Conservation (phyloP, 2,113 vertebrate species). For the Otis tarda region DNA sequence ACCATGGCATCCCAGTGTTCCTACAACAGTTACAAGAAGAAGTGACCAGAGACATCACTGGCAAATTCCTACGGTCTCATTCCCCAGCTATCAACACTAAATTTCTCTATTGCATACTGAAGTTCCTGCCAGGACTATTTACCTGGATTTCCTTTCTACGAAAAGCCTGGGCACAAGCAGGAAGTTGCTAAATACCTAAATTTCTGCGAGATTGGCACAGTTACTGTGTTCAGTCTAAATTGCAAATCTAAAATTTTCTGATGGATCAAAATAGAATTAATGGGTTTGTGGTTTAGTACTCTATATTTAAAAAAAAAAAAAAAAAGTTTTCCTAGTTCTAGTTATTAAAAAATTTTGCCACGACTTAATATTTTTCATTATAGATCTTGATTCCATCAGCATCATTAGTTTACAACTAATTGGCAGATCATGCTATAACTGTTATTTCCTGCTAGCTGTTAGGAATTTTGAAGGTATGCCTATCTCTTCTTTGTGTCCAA, state of each 20-base stretch:
- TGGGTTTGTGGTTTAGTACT: neutral
- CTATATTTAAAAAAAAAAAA: neutral
- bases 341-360: conserved; percentile 7
- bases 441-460: neutral
- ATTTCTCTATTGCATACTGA: neutral
- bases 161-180: neutral
- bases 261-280: neutral
- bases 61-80: neutral
- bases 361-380: neutral
- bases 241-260: neutral
- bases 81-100: neutral
- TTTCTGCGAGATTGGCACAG: neutral
- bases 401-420: neutral
- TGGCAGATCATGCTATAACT: conserved; percentile 1
- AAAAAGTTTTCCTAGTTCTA: neutral
- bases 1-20: neutral
- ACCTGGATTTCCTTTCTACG: neutral
- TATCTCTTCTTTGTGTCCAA: conserved; percentile 46
- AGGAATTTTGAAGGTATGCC: conserved; percentile 51
- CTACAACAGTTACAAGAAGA: neutral
- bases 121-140: neutral
- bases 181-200: accelerated
- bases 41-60: neutral
- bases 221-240: neutral
- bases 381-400: neutral